phyloP scores from a whole-genome alignment of 2,888 invertebrate genomes.

The Drosophila anomelani region DNA sequence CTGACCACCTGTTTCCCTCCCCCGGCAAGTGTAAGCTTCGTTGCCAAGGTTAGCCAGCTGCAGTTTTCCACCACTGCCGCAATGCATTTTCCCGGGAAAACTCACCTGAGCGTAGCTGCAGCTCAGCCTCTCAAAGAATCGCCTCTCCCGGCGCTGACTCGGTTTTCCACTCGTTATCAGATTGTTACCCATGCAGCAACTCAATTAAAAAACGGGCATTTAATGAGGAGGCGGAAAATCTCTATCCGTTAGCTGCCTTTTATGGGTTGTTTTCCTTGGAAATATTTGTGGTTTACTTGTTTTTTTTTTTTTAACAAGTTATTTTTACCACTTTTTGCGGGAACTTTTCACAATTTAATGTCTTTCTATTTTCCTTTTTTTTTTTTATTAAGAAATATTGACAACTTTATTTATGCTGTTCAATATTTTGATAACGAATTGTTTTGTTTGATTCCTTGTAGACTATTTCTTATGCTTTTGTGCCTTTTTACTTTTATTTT shows the following conservation, averaged over 20 bases:
- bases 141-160: conserved; percentile 39
- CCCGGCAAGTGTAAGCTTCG: conserved; percentile 2
- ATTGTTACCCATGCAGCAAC: conserved; percentile 65
- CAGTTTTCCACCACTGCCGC: conserved; percentile 26
- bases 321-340: conserved; percentile 4
- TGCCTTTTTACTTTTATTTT: background rate
- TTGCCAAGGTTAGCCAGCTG: conserved; percentile 22
- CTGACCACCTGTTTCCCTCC: conserved; percentile 30
- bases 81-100: conserved; percentile 12
- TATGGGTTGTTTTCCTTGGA: background rate
- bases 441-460: background rate
- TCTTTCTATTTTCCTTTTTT: background rate
- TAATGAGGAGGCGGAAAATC: conserved; percentile 5
- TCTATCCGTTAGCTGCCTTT: background rate
- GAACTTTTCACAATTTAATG: background rate
- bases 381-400: background rate
- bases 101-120: conserved; percentile 54
- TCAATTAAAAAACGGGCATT: conserved; percentile 11
- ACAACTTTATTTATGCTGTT: background rate
- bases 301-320: background rate
- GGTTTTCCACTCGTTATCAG: conserved; percentile 43
- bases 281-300: background rate
- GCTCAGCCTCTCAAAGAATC: conserved; percentile 48
- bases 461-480: background rate
- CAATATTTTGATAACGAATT: too few relatives aligned